Conservation (phyloP, 2,113 vertebrate species). For the Cinclus mexicanus region DNA sequence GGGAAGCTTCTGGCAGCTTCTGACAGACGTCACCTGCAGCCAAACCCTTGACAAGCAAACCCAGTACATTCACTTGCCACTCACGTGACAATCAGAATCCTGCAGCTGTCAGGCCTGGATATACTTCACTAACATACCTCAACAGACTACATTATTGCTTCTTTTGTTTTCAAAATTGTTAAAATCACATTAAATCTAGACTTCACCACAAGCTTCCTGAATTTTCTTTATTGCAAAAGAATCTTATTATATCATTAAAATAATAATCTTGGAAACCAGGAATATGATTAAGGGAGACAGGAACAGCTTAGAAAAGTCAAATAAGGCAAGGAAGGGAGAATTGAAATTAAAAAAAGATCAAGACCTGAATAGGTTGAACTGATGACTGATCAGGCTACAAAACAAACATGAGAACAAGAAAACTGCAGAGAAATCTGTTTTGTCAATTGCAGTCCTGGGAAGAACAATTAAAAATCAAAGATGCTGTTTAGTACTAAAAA, state of each 20-base stretch:
- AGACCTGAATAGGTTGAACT: neutral
- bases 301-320: neutral
- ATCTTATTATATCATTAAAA: neutral
- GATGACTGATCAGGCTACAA: slow-evolving; percentile 10
- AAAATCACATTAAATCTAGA: neutral
- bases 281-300: neutral
- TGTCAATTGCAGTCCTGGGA: neutral
- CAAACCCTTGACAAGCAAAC: neutral
- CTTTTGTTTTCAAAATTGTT: neutral
- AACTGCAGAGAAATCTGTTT: neutral
- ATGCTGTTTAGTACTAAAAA: neutral
- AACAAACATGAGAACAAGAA: neutral
- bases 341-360: neutral
- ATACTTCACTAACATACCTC: neutral
- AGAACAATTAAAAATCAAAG: neutral
- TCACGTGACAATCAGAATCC: neutral
- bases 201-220: neutral
- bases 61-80: neutral
- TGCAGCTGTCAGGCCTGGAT: neutral
- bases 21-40: neutral
- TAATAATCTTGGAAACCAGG: neutral
- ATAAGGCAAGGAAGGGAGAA: neutral
- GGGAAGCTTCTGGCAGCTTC: neutral
- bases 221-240: neutral
- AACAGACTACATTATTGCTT: neutral